phyloP scores from a whole-genome alignment of 2,888 invertebrate species.

The Lithosia quadra region DNA sequence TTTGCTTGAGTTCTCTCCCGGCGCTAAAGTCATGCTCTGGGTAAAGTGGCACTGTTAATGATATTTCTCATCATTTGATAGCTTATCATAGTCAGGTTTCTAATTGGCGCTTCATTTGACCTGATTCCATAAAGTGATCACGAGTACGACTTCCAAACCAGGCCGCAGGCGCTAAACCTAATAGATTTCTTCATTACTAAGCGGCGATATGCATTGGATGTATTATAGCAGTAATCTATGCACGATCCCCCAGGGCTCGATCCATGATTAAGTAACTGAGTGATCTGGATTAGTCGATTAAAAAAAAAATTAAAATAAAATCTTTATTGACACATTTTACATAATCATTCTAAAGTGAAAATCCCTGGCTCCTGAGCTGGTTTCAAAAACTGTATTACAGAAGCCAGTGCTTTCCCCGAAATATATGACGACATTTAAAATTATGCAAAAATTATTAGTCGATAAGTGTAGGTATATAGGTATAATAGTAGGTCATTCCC shows the following conservation, averaged over 20 bases:
- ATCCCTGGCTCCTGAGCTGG: too few species aligned
- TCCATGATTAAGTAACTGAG: slow-evolving; percentile 45
- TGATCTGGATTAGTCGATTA: too few species aligned
- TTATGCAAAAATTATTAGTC: too few species aligned
- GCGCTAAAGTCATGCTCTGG: background rate
- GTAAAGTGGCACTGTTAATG: background rate
- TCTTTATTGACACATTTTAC: too few species aligned
- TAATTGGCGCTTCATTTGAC: slow-evolving; percentile 4
- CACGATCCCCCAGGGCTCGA: slow-evolving; percentile 50
- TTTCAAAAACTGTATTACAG: too few species aligned
- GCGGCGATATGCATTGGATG: slow-evolving; percentile 51
- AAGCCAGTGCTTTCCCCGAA: too few species aligned
- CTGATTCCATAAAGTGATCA: slow-evolving; percentile 9
- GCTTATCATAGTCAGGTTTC: background rate
- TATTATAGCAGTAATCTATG: slow-evolving; percentile 55
- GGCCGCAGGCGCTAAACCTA: slow-evolving; percentile 50
- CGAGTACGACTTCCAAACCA: slow-evolving; percentile 35
- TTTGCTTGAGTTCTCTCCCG: too few species aligned
- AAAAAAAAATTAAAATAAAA: too few species aligned
- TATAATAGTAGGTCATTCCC: too few species aligned
- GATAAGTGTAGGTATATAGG: too few species aligned
- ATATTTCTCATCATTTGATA: background rate
- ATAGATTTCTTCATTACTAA: slow-evolving; percentile 65
- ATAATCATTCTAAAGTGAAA: too few species aligned
- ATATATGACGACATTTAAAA: too few species aligned